Conservation (phyloP, 2,888 invertebrate species). For the Andrena haemorrhoa region DNA sequence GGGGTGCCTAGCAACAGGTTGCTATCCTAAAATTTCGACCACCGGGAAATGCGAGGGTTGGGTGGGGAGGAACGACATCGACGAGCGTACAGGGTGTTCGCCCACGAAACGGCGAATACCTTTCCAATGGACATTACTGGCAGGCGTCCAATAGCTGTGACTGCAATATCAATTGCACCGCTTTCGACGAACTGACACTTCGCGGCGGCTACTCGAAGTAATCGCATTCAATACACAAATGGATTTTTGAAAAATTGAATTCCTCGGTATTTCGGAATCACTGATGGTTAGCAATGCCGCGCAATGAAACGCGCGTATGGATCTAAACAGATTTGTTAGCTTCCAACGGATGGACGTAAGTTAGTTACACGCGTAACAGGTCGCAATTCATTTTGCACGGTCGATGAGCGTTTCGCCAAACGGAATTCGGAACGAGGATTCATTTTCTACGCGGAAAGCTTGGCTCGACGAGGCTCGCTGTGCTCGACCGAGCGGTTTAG, state of each 20-base stretch:
- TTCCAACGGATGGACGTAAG: constrained; percentile 29
- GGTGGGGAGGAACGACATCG: constrained; percentile 8
- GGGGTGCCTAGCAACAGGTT: constrained; percentile 84
- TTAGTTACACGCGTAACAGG: constrained; percentile 48
- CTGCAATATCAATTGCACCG: too few species aligned
- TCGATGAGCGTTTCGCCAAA: constrained; percentile 11
- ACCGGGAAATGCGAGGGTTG: constrained; percentile 14
- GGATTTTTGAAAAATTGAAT: too few species aligned
- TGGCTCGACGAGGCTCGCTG: too few species aligned
- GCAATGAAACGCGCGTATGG: too few species aligned
- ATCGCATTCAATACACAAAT: too few species aligned
- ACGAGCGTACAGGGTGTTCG: constrained; percentile 22
- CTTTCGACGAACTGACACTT: not conserved
- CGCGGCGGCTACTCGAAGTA: too few species aligned
- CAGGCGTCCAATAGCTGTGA: not conserved
- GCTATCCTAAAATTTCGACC: constrained; percentile 79
- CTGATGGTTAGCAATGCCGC: too few species aligned
- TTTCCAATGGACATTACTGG: not conserved
- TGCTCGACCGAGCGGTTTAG: too few species aligned
- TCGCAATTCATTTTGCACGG: constrained; percentile 57
- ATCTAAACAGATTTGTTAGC: constrained; percentile 8
- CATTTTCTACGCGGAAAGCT: too few species aligned
- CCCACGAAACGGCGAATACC: not conserved
- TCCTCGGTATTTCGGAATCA: too few species aligned
- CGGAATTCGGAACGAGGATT: constrained; percentile 32